phyloP scores from a whole-genome alignment of 92 coral and sea anemone species.

The Palythoa caribaeorum region DNA sequence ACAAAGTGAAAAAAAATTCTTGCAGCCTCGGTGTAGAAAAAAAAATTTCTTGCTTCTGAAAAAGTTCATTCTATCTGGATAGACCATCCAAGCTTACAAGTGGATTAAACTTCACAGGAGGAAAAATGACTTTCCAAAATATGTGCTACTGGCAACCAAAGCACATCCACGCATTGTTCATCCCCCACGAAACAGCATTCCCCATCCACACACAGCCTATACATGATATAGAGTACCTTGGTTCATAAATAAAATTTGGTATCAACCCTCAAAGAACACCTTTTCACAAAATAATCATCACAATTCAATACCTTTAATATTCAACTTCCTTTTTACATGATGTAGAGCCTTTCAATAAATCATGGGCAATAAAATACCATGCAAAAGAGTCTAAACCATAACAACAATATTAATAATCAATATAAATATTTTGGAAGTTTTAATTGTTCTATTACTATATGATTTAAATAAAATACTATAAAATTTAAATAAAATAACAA shows the following conservation, averaged over 20 bases:
- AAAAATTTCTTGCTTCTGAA: neutral
- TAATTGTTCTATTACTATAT: conserved; percentile 4
- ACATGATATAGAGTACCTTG: conserved; percentile 17
- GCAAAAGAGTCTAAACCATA: neutral
- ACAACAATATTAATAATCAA: neutral
- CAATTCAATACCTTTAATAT: neutral
- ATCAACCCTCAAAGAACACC: conserved; percentile 2
- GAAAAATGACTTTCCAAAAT: conserved; percentile 5
- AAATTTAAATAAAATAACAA: conserved; percentile 9
- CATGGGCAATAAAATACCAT: neutral
- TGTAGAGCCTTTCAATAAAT: neutral
- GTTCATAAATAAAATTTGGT: neutral
- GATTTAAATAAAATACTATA: conserved; percentile 1
- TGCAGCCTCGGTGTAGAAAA: neutral
- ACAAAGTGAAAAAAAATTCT: neutral
- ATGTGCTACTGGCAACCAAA: conserved; percentile 26
- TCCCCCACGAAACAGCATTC: conserved; percentile 27
- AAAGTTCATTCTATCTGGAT: neutral
- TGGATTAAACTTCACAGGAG: conserved; percentile 23
- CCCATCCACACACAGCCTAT: conserved; percentile 32
- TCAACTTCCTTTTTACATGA: neutral
- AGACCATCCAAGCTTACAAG: neutral
- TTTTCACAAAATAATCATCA: conserved; percentile 5
- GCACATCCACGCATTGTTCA: conserved; percentile 27
- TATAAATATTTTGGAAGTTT: conserved; percentile 11